Evolutionary conservation across 2,888 invertebrate genomes (phyloP).

Genomic region (Mythimna ferrago): DNA sequence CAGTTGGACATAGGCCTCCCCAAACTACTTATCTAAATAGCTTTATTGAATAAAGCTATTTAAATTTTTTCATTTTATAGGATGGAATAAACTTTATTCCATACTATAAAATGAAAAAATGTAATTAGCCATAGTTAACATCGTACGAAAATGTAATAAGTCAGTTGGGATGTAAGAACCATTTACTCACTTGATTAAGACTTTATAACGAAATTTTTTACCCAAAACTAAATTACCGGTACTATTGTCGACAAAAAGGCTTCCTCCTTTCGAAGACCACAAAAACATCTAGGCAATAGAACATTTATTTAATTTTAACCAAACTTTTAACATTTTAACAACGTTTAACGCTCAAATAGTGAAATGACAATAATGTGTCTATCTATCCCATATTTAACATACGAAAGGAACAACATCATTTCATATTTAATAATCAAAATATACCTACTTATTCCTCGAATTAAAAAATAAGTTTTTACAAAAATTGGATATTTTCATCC

Average conservation of each 20-base stretch:
- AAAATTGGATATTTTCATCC: too few relatives aligned
- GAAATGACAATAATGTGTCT: background rate
- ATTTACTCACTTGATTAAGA: background rate
- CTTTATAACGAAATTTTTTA: constrained; percentile 18
- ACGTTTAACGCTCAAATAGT: background rate
- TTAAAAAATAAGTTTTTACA: too few relatives aligned
- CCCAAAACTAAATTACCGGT: constrained; percentile 47
- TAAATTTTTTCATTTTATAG: too few relatives aligned
- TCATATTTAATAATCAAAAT: too few relatives aligned
- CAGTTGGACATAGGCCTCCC: too few relatives aligned
- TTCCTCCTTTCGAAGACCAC: constrained; percentile 73
- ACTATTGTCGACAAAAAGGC: constrained; percentile 52
- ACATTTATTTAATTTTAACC: background rate
- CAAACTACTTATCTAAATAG: too few relatives aligned
- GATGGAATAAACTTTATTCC: background rate
- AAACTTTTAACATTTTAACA: background rate
- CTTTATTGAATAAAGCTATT: too few relatives aligned
- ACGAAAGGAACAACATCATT: too few relatives aligned
- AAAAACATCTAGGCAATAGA: constrained; percentile 40
- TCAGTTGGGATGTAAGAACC: background rate
- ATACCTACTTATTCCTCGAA: too few relatives aligned
- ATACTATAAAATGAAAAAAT: background rate
- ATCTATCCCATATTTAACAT: background rate
- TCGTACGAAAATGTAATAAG: background rate
- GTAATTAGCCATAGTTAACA: background rate